Evolutionary conservation across 2,797 vertebrate species (phyloP).

Genomic region (Epinephelus malabaricus): DNA sequence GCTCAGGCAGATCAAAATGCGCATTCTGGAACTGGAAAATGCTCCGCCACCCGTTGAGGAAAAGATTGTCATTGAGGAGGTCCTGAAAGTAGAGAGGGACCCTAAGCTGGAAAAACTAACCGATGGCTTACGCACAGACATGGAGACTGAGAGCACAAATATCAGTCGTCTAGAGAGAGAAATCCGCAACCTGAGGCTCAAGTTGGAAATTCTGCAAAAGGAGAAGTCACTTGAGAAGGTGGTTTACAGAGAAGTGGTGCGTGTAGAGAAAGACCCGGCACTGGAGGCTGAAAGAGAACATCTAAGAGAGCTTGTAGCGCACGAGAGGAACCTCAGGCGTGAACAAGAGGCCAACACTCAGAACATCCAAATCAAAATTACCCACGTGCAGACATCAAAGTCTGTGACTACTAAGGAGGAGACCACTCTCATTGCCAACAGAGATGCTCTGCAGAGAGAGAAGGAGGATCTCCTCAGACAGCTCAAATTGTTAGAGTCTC

Average conservation of each 20-base stretch:
- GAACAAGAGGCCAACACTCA: constrained; percentile 87
- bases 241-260: constrained; percentile 95
- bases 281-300: constrained; percentile 90
- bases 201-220: constrained; percentile 90
- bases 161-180: constrained; percentile 88
- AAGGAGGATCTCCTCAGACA: constrained; percentile 86
- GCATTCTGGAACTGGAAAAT: constrained; percentile 91
- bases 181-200: constrained; percentile 87
- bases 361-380: constrained; percentile 83
- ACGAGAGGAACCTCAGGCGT: constrained; percentile 87
- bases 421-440: constrained; percentile 78
- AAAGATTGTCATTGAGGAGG: constrained; percentile 94
- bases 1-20: constrained; percentile 89
- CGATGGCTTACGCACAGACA: constrained; percentile 79
- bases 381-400: constrained; percentile 85
- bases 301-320: constrained; percentile 88
- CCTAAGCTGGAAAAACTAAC: constrained; percentile 89
- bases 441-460: constrained; percentile 85
- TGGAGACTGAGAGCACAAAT: constrained; percentile 87
- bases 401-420: constrained; percentile 87
- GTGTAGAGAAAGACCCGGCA: constrained; percentile 92
- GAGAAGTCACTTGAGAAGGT: constrained; percentile 93
- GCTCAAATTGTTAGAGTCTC: constrained; percentile 85
- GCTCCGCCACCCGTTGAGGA: constrained; percentile 87
- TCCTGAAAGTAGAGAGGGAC: constrained; percentile 95